Percentiles rank a stretch among this genome's conserved stretches.
Conservation (phyloP, 2,797 vertebrate genomes). For the Halcyon badia region DNA sequence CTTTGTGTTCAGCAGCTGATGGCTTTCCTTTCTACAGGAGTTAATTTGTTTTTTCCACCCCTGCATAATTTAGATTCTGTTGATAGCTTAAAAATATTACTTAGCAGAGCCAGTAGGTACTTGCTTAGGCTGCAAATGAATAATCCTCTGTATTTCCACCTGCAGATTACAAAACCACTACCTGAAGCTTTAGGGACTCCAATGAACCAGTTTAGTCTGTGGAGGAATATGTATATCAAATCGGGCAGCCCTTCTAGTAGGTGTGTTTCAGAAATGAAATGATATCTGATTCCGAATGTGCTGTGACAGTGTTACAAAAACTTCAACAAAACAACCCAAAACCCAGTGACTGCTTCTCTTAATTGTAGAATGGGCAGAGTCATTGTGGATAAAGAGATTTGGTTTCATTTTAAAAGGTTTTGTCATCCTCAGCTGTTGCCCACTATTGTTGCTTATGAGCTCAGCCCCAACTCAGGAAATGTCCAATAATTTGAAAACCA, state of each 20-base stretch:
- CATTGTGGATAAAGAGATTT: background rate
- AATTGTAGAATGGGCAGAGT: background rate
- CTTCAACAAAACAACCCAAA: background rate
- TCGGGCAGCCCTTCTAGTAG: background rate
- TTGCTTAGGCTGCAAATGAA: background rate
- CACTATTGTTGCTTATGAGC: background rate
- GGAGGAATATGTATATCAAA: background rate
- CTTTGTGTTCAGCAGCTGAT: background rate
- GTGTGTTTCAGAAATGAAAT: background rate
- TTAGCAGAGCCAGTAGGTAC: conserved; percentile 1
- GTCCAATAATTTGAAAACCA: background rate
- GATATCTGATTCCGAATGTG: background rate
- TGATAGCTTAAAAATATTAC: conserved; percentile 10
- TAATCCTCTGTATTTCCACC: background rate
- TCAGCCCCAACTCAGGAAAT: background rate
- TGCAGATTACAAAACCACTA: conserved; percentile 4
- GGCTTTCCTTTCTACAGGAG: background rate
- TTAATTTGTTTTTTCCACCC: conserved; percentile 30
- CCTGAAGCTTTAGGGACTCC: background rate
- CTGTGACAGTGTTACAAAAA: background rate
- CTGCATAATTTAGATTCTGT: conserved; percentile 38
- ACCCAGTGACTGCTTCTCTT: background rate
- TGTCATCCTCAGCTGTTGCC: background rate
- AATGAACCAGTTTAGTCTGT: conserved; percentile 9
- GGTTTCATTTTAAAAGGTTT: background rate